Percentiles rank a stretch among this genome's conserved stretches.
Conservation (phyloP, 2,888 invertebrate genomes). For the Artemia sinica region DNA sequence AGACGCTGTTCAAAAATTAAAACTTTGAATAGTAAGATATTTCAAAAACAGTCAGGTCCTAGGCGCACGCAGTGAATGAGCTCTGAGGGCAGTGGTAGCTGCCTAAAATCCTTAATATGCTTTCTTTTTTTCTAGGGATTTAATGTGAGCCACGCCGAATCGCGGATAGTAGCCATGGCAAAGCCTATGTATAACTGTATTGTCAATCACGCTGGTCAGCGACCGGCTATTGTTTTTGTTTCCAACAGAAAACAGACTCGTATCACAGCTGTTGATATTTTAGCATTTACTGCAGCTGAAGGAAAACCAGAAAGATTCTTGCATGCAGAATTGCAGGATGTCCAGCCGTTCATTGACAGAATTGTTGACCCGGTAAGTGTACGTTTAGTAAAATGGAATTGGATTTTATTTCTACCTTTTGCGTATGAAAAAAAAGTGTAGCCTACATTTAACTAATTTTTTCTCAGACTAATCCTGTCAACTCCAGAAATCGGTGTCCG, state of each 20-base stretch:
- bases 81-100: background rate
- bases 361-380: constrained; percentile 59
- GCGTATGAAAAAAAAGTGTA: background rate
- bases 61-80: too few relatives aligned
- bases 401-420: background rate
- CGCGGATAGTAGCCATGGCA: constrained; percentile 89
- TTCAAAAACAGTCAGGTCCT: too few relatives aligned
- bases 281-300: constrained; percentile 84
- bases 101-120: background rate
- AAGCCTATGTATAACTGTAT: constrained; percentile 92
- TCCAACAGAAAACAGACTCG: constrained; percentile 77
- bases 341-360: constrained; percentile 69
- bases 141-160: constrained; percentile 92
- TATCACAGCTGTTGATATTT: constrained; percentile 83
- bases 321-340: constrained; percentile 66
- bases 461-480: too few relatives aligned
- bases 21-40: too few relatives aligned
- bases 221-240: constrained; percentile 76
- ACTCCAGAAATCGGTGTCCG: too few relatives aligned
- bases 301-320: constrained; percentile 70
- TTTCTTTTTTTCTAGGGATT: constrained; percentile 47
- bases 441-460: background rate
- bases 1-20: too few relatives aligned
- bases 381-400: background rate
- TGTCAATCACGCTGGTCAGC: constrained; percentile 57